Evolutionary conservation across 2,888 invertebrate species (phyloP), one percentile per base, ranked within the genome.

Genomic region (Malthinus seriepunctatus): DNA sequence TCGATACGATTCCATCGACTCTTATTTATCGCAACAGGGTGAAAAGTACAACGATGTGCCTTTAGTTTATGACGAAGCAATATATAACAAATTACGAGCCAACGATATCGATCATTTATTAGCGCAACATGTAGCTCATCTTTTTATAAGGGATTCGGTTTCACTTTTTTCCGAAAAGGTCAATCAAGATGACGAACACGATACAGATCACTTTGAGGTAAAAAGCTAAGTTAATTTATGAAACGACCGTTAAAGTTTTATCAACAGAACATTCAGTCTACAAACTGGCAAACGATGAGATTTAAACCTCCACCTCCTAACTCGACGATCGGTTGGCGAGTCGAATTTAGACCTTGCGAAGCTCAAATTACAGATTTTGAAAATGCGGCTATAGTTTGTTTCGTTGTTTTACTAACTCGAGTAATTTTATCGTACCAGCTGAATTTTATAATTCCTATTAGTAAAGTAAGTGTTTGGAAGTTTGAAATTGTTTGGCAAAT

Each of bases 241-340:
- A 46, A 47, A 11, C n/a, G 32, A 8, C 34, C 7, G 8, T 23
- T 2, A 14, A n/a, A 32, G 34, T 45, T 66, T 64, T 63, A 52
- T 64, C 76, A 77, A 2, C 77, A 94, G 93, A 98, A 98, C 77
- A 96, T 98, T 68, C 97, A 98, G 77, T 97, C 97, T 0, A 98
- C 98, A 31, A 98, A 98, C 82, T 98, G 98, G 98, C 97, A 98
- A 81, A 96, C 97, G 32, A 96, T 98, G 96, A 85, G 96, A 37
- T 99, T 99, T 81, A 99, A 99, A 81, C 97, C 97, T 32, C 98
- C 98, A 39, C 96, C 97, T 15, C 94, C 96, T 0, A 90, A 95
- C 77, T 94, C 95, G 7, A 84, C 93, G 48, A 99, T 99, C 72
- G 99, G 99, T 34, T 99, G 99, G 99, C 86, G 99, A 67, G 99